Base-by-base conservation (phyloP, 2,888 invertebrate species). In the Tineola bisselliella region DNA sequence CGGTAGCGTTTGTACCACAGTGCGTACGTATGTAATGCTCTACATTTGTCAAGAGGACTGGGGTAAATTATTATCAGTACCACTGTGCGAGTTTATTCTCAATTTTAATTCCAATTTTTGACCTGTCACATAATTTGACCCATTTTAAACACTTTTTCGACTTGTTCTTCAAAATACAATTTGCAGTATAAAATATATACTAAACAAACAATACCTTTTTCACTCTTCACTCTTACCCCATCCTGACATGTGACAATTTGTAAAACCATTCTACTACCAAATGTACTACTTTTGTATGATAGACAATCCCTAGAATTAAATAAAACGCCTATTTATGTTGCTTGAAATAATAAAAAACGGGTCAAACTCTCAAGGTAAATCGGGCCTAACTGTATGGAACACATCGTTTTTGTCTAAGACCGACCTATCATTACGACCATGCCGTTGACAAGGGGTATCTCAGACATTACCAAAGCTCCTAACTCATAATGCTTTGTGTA, bases 21-120 rank as follows among this genome's bases (percentile, higher is more conserved):
- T 54, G 54, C 54, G 54, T 25, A 54, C 54, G 54, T 18, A 8
- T 18, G 60, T 61, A 61, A 61, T 61, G 60, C 18, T 44, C 30
- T 1, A 61, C 60, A 61, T 61, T 61, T 61, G 60, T 61, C 60
- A 61, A 12, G 52, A 8, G 30, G 18, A 15, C 48, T 30, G 60
- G 60, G 44, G 52, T 54, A 54, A 54, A 54, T 54, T 54, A 18
- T 54, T 54, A 54, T 54, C 54, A 25, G 54, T 17, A n/a, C 48
- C 48, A 48, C 48, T 48, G 48, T 48, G 15, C 48, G 15, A 13
- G 48, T 2, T 38, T 38, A 10, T 10, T 38, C 11, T 10, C 38
- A 6, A 38, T 38, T 38, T n/a, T 10, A 38, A 4, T 6, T 38
- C 3, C 2, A 38, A n/a, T 6, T 12, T 38, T 38, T 38, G n/a